A percentile compares a stretch with the other conserved stretches of the same genome.
These are phyloP conservation scores for Cichlasoma orientale DNA, from an alignment of 2,797 vertebrate genomes.

Conservation along the genomic window DNA sequence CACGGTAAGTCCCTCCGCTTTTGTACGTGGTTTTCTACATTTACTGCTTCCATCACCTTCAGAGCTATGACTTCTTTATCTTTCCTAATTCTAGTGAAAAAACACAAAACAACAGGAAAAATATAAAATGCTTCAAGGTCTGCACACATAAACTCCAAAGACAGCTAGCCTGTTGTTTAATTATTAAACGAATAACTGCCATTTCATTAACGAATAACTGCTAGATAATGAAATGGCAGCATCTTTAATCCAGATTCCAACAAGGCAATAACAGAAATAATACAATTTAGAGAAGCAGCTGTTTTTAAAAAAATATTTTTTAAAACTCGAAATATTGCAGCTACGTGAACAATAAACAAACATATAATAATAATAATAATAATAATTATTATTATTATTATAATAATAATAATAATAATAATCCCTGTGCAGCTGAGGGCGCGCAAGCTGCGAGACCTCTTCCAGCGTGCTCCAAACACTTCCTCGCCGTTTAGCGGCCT, in stretches of 20 bases:
- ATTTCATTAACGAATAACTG: background rate
- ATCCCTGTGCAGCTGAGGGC: background rate
- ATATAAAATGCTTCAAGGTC: background rate
- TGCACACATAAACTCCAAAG: accelerated
- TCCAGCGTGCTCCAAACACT: background rate
- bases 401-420: background rate
- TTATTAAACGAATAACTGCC: background rate
- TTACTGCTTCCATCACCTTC: background rate
- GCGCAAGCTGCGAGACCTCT: background rate
- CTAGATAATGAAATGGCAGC: background rate
- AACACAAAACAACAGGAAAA: background rate
- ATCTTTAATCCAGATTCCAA: background rate
- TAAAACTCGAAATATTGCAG: background rate
- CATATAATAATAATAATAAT: background rate
- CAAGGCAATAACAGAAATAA: background rate
- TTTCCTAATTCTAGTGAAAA: background rate
- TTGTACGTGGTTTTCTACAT: accelerated
- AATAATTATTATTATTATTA: background rate
- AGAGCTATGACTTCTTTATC: background rate
- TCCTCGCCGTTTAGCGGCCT: background rate
- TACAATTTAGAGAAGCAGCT: background rate
- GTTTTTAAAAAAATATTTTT: background rate
- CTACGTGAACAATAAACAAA: background rate
- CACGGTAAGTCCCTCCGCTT: constrained; percentile 65
- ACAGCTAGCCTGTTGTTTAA: background rate